A percentile compares a stretch with the other conserved stretches of the same genome.
phyloP scores from a whole-genome alignment of 2,888 invertebrate genomes.

The Agrotis clavis region DNA sequence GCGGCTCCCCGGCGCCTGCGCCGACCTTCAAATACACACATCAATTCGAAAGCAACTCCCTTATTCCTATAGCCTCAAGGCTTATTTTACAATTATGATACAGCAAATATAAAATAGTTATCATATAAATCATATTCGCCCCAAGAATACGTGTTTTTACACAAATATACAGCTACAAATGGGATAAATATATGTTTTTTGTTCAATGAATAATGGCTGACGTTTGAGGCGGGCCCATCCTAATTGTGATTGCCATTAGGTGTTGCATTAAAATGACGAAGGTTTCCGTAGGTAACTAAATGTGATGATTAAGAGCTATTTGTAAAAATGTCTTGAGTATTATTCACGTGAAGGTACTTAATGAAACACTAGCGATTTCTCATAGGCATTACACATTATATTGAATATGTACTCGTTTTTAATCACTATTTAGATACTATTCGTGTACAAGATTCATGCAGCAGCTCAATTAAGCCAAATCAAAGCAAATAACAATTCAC shows the following conservation, averaged over 20 bases:
- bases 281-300: slow-evolving; percentile 50
- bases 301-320: slow-evolving; percentile 43
- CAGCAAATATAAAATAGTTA: slow-evolving; percentile 53
- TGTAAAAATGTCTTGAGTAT: slow-evolving; percentile 20
- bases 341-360: neutral
- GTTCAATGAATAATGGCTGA: slow-evolving; percentile 78
- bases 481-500: slow-evolving; percentile 1
- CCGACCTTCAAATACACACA: slow-evolving; percentile 63
- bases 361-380: neutral
- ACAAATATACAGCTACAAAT: slow-evolving; percentile 83
- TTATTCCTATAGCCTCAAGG: slow-evolving; percentile 65
- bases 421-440: neutral
- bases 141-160: slow-evolving; percentile 87
- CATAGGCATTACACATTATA: too few species aligned
- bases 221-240: slow-evolving; percentile 70
- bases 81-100: slow-evolving; percentile 55
- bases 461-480: slow-evolving; percentile 2
- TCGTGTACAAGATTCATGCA: neutral
- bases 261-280: slow-evolving; percentile 64
- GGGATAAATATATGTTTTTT: slow-evolving; percentile 79
- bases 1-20: slow-evolving; percentile 86
- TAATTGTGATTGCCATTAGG: slow-evolving; percentile 77
- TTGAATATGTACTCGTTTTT: neutral
- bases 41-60: slow-evolving; percentile 39
- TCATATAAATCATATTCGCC: slow-evolving; percentile 88